A percentile compares a stretch with the other conserved stretches of the same genome.
Conservation (phyloP, 2,113 vertebrate genomes). For the Aegotheles bennettii region DNA sequence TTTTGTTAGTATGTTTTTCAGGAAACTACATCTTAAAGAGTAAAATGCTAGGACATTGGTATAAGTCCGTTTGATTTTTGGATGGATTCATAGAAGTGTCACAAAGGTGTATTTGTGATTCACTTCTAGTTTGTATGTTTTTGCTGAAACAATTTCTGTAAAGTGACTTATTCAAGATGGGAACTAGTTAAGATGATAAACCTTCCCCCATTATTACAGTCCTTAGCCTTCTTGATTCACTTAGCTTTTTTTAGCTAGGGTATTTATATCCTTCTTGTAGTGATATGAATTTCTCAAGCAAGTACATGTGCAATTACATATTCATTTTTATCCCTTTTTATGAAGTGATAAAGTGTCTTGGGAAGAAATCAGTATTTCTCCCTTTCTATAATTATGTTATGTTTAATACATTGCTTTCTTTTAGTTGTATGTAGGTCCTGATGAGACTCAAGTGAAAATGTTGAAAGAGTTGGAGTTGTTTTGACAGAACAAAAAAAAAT, state of each 20-base stretch:
- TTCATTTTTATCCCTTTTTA: not conserved
- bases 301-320: rapidly evolving
- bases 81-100: not conserved
- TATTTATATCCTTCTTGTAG: not conserved
- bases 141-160: not conserved
- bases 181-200: not conserved
- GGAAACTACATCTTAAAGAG: not conserved
- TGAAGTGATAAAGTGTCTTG: not conserved
- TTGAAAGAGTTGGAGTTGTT: too few relatives aligned
- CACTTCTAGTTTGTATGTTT: not conserved
- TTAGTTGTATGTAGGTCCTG: not conserved
- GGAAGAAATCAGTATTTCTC: not conserved
- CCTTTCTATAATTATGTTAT: not conserved
- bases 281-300: not conserved
- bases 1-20: not conserved
- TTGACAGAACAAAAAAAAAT: too few relatives aligned
- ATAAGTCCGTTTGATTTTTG: not conserved
- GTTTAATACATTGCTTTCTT: not conserved
- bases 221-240: not conserved
- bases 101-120: not conserved
- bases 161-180: not conserved
- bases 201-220: not conserved
- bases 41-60: not conserved
- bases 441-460: not conserved
- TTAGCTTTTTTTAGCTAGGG: not conserved